phyloP scores from a whole-genome alignment of 1,140 invertebrate genomes.

The Cheumatopsyche charites region DNA sequence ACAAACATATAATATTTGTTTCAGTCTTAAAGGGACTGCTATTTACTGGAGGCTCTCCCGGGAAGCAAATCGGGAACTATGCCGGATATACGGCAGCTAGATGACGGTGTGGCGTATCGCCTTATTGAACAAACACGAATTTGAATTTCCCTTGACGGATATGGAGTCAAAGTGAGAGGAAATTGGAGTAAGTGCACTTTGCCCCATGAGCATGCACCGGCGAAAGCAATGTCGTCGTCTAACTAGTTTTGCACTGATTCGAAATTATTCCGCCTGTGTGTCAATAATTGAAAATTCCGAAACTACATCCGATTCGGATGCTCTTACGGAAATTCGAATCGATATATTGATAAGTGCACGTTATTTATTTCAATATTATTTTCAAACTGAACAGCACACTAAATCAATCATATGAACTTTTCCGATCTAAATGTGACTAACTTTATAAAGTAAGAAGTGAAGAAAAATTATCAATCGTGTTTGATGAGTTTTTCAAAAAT shows the following conservation, averaged over 20 bases:
- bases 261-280: background rate
- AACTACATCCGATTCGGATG: too few relatives aligned
- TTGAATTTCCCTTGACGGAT: slow-evolving; percentile 46
- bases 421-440: too few relatives aligned
- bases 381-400: too few relatives aligned
- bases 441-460: too few relatives aligned
- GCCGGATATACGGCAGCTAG: background rate
- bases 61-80: background rate
- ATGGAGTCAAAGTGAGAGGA: slow-evolving; percentile 45
- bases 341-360: too few relatives aligned
- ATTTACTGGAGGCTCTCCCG: background rate
- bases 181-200: slow-evolving; percentile 48
- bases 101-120: slow-evolving; percentile 24
- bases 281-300: background rate
- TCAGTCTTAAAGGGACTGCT: background rate
- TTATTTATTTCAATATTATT: too few relatives aligned
- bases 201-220: slow-evolving; percentile 27
- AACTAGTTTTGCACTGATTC: background rate
- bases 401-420: too few relatives aligned
- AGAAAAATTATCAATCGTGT: too few relatives aligned
- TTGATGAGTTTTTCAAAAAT: too few relatives aligned
- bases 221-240: background rate
- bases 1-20: background rate
- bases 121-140: slow-evolving; percentile 46
- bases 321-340: too few relatives aligned